Percentiles rank a stretch among this genome's conserved stretches.
Evolutionary conservation across 2,797 vertebrate species (phyloP).

Genomic region (Danionella dracula): DNA sequence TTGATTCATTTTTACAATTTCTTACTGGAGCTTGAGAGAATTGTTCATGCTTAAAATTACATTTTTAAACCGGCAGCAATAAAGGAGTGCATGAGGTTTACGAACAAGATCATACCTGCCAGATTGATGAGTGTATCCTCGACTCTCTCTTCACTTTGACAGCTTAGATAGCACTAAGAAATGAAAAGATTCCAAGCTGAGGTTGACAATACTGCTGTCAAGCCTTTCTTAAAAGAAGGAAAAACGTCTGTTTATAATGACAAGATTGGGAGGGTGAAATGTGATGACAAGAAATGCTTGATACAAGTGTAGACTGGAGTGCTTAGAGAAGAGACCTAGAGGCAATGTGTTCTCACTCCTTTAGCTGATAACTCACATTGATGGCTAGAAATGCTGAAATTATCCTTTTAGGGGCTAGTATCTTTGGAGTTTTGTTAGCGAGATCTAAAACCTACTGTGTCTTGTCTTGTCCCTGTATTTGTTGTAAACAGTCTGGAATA

Average conservation of each 20-base stretch:
- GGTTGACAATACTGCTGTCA: slow-evolving; percentile 39
- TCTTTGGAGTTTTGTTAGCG: too few species aligned
- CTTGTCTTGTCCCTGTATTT: too few species aligned
- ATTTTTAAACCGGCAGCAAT: slow-evolving; percentile 22
- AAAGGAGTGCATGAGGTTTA: slow-evolving; percentile 37
- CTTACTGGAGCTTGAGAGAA: slow-evolving; percentile 27
- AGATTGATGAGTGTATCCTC: slow-evolving; percentile 57
- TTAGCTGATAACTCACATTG: slow-evolving; percentile 37
- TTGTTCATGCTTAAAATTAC: too few species aligned
- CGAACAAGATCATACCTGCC: slow-evolving; percentile 75
- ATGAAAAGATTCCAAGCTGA: slow-evolving; percentile 71
- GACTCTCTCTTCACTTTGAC: slow-evolving; percentile 67
- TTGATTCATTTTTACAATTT: slow-evolving; percentile 31
- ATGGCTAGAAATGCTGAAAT: neutral
- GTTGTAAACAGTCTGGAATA: too few species aligned
- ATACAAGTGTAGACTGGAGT: slow-evolving; percentile 52
- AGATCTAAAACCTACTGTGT: too few species aligned
- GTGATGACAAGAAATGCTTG: slow-evolving; percentile 43
- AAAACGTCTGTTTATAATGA: slow-evolving; percentile 58
- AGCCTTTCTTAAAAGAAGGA: slow-evolving; percentile 59
- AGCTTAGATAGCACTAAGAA: slow-evolving; percentile 70
- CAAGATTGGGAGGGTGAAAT: slow-evolving; percentile 42
- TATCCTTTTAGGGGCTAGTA: too few species aligned
- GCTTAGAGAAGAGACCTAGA: slow-evolving; percentile 44
- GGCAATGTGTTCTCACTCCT: slow-evolving; percentile 45